These are phyloP conservation scores for Austrofundulus limnaeus DNA, from an alignment of 2,113 vertebrate species.

Conservation along the genomic window DNA sequence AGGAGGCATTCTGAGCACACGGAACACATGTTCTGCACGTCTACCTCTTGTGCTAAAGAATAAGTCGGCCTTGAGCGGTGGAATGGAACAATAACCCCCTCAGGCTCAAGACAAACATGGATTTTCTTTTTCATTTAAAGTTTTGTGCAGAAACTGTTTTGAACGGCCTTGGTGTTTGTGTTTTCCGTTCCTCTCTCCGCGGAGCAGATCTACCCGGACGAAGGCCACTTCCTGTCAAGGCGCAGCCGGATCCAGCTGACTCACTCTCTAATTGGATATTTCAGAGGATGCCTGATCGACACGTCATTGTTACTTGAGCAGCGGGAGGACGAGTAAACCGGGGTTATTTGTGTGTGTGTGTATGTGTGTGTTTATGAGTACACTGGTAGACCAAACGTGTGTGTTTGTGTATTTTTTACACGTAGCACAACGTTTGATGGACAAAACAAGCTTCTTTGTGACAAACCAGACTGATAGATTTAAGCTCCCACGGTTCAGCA, in stretches of 20 bases:
- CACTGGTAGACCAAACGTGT: slow-evolving; percentile 9
- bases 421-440: slow-evolving; percentile 48
- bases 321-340: slow-evolving; percentile 78
- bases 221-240: slow-evolving; percentile 89
- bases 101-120: background rate
- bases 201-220: slow-evolving; percentile 92
- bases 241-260: slow-evolving; percentile 90
- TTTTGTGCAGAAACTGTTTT: background rate
- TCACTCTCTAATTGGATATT: slow-evolving; percentile 90
- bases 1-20: too few relatives aligned
- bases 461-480: slow-evolving; percentile 14
- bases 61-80: background rate
- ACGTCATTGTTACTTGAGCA: slow-evolving; percentile 83
- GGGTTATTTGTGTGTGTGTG: slow-evolving; percentile 2
- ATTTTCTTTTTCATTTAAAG: background rate
- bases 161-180: background rate
- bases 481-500: background rate
- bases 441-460: slow-evolving; percentile 33
- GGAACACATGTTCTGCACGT: too few relatives aligned
- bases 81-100: background rate
- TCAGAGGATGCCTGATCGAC: slow-evolving; percentile 90
- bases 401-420: slow-evolving; percentile 37
- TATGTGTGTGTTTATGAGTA: slow-evolving; percentile 6
- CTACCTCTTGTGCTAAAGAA: too few relatives aligned
- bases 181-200: background rate